phyloP scores from a whole-genome alignment of 2,113 vertebrate species.

The Aramus guarauna region DNA sequence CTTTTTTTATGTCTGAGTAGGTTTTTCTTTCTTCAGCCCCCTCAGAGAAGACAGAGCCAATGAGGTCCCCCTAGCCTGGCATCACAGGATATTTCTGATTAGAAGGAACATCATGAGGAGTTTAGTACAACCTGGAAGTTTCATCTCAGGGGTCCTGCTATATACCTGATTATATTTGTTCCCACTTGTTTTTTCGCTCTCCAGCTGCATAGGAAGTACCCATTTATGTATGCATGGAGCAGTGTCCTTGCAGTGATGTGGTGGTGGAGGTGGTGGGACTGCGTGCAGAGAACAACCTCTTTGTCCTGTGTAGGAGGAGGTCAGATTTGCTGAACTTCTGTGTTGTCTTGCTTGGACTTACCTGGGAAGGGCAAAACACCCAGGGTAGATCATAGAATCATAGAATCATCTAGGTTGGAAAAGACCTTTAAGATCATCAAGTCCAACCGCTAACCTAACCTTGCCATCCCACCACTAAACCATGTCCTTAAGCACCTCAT shows the following conservation, averaged over 20 bases:
- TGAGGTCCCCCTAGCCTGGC: neutral
- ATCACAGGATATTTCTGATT: neutral
- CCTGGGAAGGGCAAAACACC: neutral
- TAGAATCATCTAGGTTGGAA: no score
- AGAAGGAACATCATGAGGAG: neutral
- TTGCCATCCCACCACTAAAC: no score
- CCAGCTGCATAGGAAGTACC: neutral
- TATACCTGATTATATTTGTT: neutral
- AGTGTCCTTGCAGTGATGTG: neutral
- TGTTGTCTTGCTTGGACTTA: neutral
- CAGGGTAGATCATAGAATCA: neutral
- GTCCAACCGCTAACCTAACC: no score
- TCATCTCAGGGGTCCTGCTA: neutral
- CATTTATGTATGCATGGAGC: neutral
- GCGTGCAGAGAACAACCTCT: neutral
- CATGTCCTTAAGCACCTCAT: no score
- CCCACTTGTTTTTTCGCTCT: neutral
- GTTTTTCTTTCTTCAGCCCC: neutral
- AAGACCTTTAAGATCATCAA: no score
- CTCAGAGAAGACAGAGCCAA: neutral
- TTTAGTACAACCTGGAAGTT: neutral
- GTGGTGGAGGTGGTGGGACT: neutral
- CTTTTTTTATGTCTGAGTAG: neutral
- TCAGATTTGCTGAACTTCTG: neutral
- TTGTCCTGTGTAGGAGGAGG: rapidly evolving